A percentile compares a stretch with the other conserved stretches of the same genome.
Conservation (phyloP, 2,888 invertebrate genomes). For the Apotomis capreana region DNA sequence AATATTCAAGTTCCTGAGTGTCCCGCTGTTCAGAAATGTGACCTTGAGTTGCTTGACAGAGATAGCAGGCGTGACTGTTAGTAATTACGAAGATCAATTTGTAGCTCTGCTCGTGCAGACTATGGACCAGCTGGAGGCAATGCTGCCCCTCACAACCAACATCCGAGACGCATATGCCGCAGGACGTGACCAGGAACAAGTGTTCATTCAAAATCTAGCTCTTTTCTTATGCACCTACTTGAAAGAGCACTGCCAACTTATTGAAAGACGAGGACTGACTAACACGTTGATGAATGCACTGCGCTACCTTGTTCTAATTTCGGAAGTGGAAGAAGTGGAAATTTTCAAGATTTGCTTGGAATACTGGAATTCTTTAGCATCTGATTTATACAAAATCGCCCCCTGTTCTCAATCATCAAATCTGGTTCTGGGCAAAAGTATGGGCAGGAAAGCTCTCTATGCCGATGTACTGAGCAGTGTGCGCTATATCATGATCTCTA, state of each 20-base stretch:
- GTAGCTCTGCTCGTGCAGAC: constrained; percentile 94
- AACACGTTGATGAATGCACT: constrained; percentile 92
- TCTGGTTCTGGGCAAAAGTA: constrained; percentile 71
- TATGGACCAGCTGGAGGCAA: constrained; percentile 95
- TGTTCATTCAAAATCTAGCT: constrained; percentile 99
- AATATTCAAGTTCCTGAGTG: constrained; percentile 98
- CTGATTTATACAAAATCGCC: constrained; percentile 95
- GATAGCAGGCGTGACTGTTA: constrained; percentile 95
- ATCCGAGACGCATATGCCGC: constrained; percentile 96
- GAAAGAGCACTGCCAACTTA: constrained; percentile 96
- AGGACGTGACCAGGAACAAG: constrained; percentile 98
- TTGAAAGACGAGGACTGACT: constrained; percentile 91
- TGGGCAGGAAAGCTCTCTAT: constrained; percentile 88
- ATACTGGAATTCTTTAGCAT: constrained; percentile 97
- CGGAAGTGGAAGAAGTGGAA: constrained; percentile 99
- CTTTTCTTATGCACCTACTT: constrained; percentile 98
- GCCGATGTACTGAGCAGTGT: constrained; percentile 93
- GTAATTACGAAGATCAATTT: constrained; percentile 97
- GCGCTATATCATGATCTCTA: constrained; percentile 98
- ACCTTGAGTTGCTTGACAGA: constrained; percentile 99
- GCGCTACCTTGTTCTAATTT: constrained; percentile 94
- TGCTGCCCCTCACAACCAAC: constrained; percentile 95
- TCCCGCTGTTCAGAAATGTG: constrained; percentile 98
- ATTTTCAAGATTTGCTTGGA: constrained; percentile 99
- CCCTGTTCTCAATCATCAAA: constrained; percentile 85